Evolutionary conservation across 2,888 invertebrate species (phyloP), one percentile per base, ranked within the genome.

Genomic region (Rapana venosa): DNA sequence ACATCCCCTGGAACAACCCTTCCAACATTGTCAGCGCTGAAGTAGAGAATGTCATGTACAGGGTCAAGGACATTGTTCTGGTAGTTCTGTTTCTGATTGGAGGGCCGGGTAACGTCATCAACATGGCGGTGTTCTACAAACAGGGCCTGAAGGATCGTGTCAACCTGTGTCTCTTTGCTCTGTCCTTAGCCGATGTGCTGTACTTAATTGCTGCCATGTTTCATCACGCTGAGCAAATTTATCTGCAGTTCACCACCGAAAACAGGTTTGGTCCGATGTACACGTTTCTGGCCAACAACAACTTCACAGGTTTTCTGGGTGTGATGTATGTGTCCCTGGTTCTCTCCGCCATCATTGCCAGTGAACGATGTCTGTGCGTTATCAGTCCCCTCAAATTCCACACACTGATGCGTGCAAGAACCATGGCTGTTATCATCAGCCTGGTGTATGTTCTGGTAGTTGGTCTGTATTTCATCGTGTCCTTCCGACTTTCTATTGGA

Each of bases 61-160:
- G 36, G 17, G 58, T 58, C n/a, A 85, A 85, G 26, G 58, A 85
- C 84, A 20, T 30, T 30, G 30, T 58, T 30, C 15, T 85, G 30
- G 58, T 17, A 0, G 0, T 58, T 20, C 30, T 85, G 58, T 85
- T 58, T 58, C 84, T 85, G 84, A 85, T 85, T 85, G 84, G 84
- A 17, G 84, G 84, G 58, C 84, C 84, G 2, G 84, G 47, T n/a
- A 85, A 85, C 84, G 84, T 85, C 84, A 85, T 85, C 84, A 85
- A 85, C 84, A 85, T 85, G 84, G 84, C 84, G 84, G 84, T 85
- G 84, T 85, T 85, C 58, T 85, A 61, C 58, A 85, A 85, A 58
- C 84, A 85, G 84, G 84, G 84, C 15, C n/a, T 85, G 30, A 58
- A 85, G 30, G 84, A 85, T n/a, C 84, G 84, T 58, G 84, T 85